Conservation (phyloP, 2,888 invertebrate species). For the Chrysotoxum bicinctum region DNA sequence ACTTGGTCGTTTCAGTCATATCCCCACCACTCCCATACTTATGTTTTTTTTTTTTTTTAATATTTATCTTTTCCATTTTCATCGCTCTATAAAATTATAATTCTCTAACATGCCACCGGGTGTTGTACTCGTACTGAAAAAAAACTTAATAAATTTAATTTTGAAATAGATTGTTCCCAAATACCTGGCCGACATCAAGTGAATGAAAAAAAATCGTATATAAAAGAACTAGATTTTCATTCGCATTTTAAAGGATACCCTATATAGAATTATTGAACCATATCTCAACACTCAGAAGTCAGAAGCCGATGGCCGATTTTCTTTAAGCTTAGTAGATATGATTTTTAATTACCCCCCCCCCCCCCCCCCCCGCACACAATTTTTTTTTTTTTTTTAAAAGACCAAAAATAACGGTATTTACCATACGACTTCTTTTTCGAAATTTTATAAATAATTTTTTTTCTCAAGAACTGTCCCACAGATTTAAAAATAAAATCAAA, state of each 20-base stretch:
- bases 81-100: background rate
- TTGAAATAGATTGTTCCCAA: background rate
- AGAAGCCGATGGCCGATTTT: too few relatives aligned
- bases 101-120: background rate
- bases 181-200: conserved; percentile 10
- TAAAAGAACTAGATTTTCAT: background rate
- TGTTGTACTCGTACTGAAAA: background rate
- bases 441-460: too few relatives aligned
- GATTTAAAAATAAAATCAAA: too few relatives aligned
- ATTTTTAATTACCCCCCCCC: too few relatives aligned
- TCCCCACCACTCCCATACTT: background rate
- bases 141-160: background rate
- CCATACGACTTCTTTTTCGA: too few relatives aligned
- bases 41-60: background rate
- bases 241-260: background rate
- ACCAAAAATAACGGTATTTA: too few relatives aligned
- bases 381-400: too few relatives aligned
- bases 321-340: too few relatives aligned
- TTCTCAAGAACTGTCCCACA: too few relatives aligned
- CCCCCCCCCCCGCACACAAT: too few relatives aligned
- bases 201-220: background rate
- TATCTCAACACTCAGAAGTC: too few relatives aligned
- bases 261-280: background rate
- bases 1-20: background rate
- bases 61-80: background rate